These are phyloP conservation scores for Lepus americanus DNA, from an alignment of 2,113 vertebrate genomes.

Conservation along the genomic window DNA sequence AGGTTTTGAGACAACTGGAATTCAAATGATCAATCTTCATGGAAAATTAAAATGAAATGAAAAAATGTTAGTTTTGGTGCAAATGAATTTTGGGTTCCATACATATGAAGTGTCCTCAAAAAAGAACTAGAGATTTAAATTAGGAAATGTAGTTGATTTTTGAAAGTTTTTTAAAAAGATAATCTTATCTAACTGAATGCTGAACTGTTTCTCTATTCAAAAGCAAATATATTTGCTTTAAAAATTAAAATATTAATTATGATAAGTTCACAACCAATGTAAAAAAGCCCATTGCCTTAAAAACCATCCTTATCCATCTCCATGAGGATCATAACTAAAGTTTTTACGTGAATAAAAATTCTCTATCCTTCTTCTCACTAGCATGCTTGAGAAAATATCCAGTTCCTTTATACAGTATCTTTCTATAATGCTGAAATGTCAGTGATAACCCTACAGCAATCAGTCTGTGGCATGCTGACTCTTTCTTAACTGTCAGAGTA, in stretches of 20 bases:
- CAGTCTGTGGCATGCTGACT: neutral
- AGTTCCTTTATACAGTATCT: neutral
- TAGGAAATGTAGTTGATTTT: constrained; percentile 16
- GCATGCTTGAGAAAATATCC: neutral
- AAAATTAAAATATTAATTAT: constrained; percentile 28
- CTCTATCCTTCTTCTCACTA: neutral
- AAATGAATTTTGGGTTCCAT: too few species aligned
- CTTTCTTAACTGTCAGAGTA: neutral
- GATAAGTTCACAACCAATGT: constrained; percentile 20
- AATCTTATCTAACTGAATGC: neutral
- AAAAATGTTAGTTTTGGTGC: too few species aligned
- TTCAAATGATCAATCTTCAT: too few species aligned
- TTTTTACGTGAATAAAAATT: constrained; percentile 20
- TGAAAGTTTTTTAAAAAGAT: neutral
- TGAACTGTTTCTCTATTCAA: neutral
- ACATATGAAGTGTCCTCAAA: too few species aligned
- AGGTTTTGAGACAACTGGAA: too few species aligned
- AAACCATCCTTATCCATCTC: neutral
- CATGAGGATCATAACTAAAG: neutral
- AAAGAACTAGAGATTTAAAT: neutral
- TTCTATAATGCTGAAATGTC: neutral
- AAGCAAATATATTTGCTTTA: constrained; percentile 30
- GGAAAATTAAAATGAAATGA: too few species aligned
- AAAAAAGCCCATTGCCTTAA: neutral
- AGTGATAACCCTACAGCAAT: neutral